Evolutionary conservation across 1,140 invertebrate genomes (phyloP).

Genomic region (Stegodyphus mimosarum): DNA sequence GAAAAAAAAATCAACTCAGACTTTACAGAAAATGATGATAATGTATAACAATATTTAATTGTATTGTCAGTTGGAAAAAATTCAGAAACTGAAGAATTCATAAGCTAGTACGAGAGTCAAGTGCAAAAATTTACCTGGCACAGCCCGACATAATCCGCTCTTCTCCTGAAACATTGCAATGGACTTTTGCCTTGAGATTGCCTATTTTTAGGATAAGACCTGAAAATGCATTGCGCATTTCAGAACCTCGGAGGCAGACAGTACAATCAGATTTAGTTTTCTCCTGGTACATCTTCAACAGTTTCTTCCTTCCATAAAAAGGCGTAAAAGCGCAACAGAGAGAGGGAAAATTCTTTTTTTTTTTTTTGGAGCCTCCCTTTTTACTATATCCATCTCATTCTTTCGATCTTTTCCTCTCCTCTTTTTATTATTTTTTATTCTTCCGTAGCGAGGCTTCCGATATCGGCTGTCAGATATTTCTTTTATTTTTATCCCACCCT

Average conservation of each 20-base stretch:
- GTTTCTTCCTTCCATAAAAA: slow-evolving; percentile 46
- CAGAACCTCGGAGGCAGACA: slow-evolving; percentile 15
- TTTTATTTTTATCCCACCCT: slow-evolving; percentile 19
- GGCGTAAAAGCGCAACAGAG: slow-evolving; percentile 48
- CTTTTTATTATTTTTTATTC: slow-evolving; percentile 46
- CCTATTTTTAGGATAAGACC: slow-evolving; percentile 31
- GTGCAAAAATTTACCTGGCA: too few species aligned
- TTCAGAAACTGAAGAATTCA: too few species aligned
- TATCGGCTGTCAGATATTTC: slow-evolving; percentile 53
- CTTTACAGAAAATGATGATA: too few species aligned
- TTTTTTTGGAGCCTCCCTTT: neutral
- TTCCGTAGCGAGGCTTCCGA: slow-evolving; percentile 23
- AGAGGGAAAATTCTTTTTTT: neutral
- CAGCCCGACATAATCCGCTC: slow-evolving; percentile 26
- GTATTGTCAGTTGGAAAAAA: too few species aligned
- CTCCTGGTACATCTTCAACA: slow-evolving; percentile 51
- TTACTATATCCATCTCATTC: slow-evolving; percentile 4
- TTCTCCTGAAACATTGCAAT: neutral
- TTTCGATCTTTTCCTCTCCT: slow-evolving; percentile 7
- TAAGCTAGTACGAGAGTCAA: too few species aligned
- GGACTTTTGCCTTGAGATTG: neutral
- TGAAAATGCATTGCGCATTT: slow-evolving; percentile 22
- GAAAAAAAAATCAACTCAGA: too few species aligned
- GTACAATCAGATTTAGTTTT: slow-evolving; percentile 55
- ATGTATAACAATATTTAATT: too few species aligned